phyloP scores from a whole-genome alignment of 2,888 invertebrate species.

The Auanema freiburgensis region DNA sequence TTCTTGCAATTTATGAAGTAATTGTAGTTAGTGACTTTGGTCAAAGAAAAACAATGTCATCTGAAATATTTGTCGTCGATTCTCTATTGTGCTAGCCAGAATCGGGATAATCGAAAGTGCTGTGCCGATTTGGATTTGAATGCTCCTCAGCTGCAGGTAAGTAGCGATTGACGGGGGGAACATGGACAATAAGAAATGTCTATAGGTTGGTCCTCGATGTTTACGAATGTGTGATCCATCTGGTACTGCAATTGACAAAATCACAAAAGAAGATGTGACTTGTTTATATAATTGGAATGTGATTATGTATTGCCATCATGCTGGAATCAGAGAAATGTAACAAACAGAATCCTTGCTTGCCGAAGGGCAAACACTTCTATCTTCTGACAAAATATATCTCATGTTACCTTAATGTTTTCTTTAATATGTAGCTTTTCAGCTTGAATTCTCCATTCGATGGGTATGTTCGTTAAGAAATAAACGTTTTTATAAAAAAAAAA shows the following conservation, averaged over 20 bases:
- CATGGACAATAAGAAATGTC: not conserved
- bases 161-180: not conserved
- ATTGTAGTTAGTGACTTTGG: conserved; percentile 51
- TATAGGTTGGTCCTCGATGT: conserved; percentile 56
- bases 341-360: not conserved
- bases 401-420: no score
- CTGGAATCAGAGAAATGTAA: conserved; percentile 61
- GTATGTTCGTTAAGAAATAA: no score
- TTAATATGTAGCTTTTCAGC: no score
- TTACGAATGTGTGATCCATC: conserved; percentile 61
- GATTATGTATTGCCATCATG: conserved; percentile 62
- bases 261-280: conserved; percentile 60
- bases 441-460: no score
- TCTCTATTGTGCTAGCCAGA: conserved; percentile 61
- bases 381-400: no score
- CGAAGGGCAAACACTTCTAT: no score
- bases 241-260: conserved; percentile 53
- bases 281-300: conserved; percentile 63
- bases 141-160: conserved; percentile 54
- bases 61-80: conserved; percentile 60
- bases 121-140: conserved; percentile 58
- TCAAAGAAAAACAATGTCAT: conserved; percentile 46
- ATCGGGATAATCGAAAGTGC: conserved; percentile 59
- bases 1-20: not conserved
- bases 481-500: no score